Evolutionary conservation across 2,797 vertebrate species (phyloP), one percentile per base, ranked within the genome.

Genomic region (Galago senegalensis): DNA sequence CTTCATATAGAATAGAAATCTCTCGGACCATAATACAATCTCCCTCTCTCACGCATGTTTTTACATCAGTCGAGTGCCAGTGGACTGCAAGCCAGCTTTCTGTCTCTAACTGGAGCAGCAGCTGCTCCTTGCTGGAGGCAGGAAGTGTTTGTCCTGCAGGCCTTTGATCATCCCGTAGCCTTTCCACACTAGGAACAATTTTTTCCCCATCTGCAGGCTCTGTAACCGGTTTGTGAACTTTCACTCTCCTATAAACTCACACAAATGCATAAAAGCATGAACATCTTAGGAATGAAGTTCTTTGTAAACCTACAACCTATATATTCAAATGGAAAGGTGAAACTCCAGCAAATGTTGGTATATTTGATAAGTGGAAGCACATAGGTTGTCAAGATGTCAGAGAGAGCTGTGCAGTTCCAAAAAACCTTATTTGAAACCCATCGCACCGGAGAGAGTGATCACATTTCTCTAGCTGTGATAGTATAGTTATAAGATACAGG

Each of bases 51-150:
- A 73, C 25, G 8, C 46, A 4, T 53, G 23, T 75, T 81, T 84
- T 81, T 88, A 43, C 63, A 73, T n/a, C 14, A 0, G 23, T 5
- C 1, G 27, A 43, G 29, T 20, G 7, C 79, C 49, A 53, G 20
- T 3, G 27, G 56, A 43, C 60, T 13, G 31, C 9, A 31, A 40
- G 79, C 84, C 95, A 88, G 79, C 25, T 53, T 29, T 75, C 80
- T 46, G 61, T 46, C 72, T 77, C 1, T 43, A 67, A 75, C 56
- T 14, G 5, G 40, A 46, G 16, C 25, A n/a, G 31, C 90, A 83
- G 76, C 91, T 95, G 91, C 56, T 89, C 87, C 65, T 89, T 31
- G 81, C 91, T 84, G 67, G 93, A 97, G 89, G 58, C 91, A 90
- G 94, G 84, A 93, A 97, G 80, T 67, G 60, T 56, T 83, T 49